These are phyloP conservation scores for Chaetodon trifascialis DNA, from an alignment of 2,113 vertebrate species.

Conservation along the genomic window DNA sequence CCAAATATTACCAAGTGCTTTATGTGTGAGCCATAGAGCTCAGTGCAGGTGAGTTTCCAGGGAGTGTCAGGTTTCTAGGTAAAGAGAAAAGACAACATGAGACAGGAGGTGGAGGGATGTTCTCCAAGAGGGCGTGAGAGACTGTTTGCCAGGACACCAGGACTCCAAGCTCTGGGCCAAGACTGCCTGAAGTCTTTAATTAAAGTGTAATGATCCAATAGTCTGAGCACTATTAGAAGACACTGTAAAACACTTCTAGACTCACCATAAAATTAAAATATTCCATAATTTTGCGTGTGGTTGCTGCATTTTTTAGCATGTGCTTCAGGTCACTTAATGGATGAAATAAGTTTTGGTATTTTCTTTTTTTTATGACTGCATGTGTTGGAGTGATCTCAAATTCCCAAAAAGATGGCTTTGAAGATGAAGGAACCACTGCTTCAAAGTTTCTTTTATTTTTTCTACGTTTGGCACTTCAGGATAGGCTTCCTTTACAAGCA, in stretches of 20 bases:
- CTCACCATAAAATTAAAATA: not conserved
- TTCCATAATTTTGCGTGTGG: not conserved
- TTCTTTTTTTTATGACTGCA: not conserved
- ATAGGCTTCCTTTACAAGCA: not conserved
- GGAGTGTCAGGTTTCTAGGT: not conserved
- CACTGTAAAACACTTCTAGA: not conserved
- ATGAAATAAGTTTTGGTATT: not conserved
- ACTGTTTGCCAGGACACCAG: not conserved
- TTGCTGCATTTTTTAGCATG: not conserved
- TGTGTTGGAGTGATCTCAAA: slow-evolving; percentile 8
- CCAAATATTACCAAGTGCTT: not conserved
- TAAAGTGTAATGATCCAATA: slow-evolving; percentile 34
- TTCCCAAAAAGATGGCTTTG: slow-evolving; percentile 19
- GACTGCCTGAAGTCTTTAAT: slow-evolving; percentile 44
- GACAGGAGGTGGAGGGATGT: slow-evolving; percentile 18
- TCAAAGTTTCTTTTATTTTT: slow-evolving; percentile 4
- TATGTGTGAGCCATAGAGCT: not conserved
- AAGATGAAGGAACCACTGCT: slow-evolving; percentile 21
- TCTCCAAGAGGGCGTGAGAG: slow-evolving; percentile 6
- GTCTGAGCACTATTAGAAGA: not conserved
- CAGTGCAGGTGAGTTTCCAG: not conserved
- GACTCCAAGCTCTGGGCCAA: slow-evolving; percentile 9
- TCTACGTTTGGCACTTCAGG: not conserved
- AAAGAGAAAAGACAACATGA: not conserved
- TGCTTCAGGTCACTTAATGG: not conserved